Conservation (phyloP, 2,888 invertebrate species). For the Noctua pronuba region DNA sequence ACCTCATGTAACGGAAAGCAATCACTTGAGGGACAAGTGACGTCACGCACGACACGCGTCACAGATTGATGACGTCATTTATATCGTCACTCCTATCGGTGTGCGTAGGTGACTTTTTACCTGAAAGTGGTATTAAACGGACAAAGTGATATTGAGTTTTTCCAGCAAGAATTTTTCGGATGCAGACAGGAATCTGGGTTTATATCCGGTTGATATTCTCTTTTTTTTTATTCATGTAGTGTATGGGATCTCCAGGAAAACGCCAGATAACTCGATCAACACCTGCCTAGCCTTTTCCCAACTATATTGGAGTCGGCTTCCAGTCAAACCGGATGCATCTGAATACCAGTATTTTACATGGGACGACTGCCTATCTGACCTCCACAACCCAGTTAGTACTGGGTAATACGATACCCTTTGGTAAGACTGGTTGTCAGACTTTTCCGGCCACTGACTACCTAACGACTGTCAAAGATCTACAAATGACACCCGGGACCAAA, state of each 20-base stretch:
- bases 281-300: too few relatives aligned
- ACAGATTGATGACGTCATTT: conserved; percentile 36
- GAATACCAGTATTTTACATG: too few relatives aligned
- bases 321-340: too few relatives aligned
- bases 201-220: background rate
- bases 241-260: background rate
- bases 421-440: too few relatives aligned
- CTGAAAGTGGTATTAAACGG: background rate
- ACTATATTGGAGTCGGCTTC: too few relatives aligned
- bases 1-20: conserved; percentile 7
- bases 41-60: conserved; percentile 1
- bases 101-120: conserved; percentile 23
- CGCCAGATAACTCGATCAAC: background rate
- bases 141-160: background rate
- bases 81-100: background rate
- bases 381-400: too few relatives aligned
- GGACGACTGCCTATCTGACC: too few relatives aligned
- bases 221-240: too few relatives aligned
- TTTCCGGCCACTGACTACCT: too few relatives aligned
- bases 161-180: background rate
- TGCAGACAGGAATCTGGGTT: background rate
- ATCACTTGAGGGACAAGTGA: conserved; percentile 25
- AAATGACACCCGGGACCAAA: too few relatives aligned
- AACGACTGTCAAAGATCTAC: too few relatives aligned
- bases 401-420: too few relatives aligned